Conservation (phyloP, 2,113 vertebrate species). For the Telmatochromis sp. region DNA sequence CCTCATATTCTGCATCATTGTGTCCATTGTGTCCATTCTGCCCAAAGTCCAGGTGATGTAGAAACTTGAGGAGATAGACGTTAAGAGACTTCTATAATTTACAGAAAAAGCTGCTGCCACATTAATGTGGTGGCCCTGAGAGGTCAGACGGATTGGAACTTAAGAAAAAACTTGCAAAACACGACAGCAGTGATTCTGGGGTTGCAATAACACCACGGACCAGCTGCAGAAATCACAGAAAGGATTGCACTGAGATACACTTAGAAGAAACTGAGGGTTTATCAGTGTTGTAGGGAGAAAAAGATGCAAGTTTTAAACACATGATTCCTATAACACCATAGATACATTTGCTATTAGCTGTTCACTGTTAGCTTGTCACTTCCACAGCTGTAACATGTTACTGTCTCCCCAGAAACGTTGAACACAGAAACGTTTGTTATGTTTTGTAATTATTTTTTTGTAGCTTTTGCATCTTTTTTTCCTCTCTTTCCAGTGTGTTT, state of each 20-base stretch:
- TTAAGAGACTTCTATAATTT: background rate
- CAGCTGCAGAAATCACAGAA: background rate
- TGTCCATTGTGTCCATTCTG: slow-evolving; percentile 79
- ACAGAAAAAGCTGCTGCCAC: background rate
- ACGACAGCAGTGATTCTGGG: background rate
- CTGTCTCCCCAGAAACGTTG: background rate
- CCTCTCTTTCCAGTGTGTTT: background rate
- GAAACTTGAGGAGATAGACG: background rate
- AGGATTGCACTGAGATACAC: background rate
- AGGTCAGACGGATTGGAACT: fast-evolving
- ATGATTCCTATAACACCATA: background rate
- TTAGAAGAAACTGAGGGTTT: background rate
- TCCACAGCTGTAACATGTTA: background rate
- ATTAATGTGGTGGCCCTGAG: background rate
- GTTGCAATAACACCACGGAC: background rate
- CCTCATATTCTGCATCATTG: slow-evolving; percentile 77
- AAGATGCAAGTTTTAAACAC: background rate
- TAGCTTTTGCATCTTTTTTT: background rate
- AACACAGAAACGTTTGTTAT: background rate
- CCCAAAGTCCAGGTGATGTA: slow-evolving; percentile 85
- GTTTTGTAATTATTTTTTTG: background rate
- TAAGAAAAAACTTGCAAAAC: fast-evolving
- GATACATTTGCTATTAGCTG: background rate
- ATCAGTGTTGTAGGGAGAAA: fast-evolving
- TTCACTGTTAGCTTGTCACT: background rate